A percentile compares a stretch with the other conserved stretches of the same genome.
These are phyloP conservation scores for Epinotia nisella DNA, from an alignment of 2,888 invertebrate genomes.

Conservation along the genomic window DNA sequence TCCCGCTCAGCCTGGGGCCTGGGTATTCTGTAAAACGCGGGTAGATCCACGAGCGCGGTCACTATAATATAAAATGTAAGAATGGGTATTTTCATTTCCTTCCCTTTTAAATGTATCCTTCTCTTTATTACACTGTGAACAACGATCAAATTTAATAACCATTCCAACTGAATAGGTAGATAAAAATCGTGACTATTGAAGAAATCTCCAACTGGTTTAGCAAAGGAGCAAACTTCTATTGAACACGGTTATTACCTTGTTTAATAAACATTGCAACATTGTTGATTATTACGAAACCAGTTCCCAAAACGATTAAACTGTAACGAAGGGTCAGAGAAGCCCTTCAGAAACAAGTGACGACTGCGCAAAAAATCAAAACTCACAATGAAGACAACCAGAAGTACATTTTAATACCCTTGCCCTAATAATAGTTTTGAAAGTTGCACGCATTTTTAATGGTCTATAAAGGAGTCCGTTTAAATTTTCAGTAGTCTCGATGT, in stretches of 20 bases:
- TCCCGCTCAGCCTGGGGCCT: no score
- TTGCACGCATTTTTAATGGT: slow-evolving; percentile 77
- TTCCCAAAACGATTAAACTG: slow-evolving; percentile 62
- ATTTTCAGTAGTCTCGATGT: slow-evolving; percentile 67
- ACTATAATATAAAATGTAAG: not conserved
- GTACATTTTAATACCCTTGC: slow-evolving; percentile 76
- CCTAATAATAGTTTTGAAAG: slow-evolving; percentile 56
- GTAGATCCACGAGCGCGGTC: no score
- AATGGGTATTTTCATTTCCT: not conserved
- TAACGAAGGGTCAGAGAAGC: slow-evolving; percentile 51
- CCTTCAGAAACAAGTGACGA: slow-evolving; percentile 60
- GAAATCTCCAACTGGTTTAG: slow-evolving; percentile 44
- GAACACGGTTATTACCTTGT: slow-evolving; percentile 77
- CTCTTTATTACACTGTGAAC: slow-evolving; percentile 34
- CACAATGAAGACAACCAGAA: slow-evolving; percentile 72
- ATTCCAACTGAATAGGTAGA: slow-evolving; percentile 42
- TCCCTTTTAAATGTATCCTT: slow-evolving; percentile 9
- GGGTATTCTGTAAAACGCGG: no score
- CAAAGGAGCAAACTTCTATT: slow-evolving; percentile 51
- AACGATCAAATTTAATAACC: slow-evolving; percentile 43
- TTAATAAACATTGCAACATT: slow-evolving; percentile 83
- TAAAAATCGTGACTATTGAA: slow-evolving; percentile 40
- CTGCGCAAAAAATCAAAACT: slow-evolving; percentile 71
- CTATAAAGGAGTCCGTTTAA: slow-evolving; percentile 63
- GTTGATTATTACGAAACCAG: slow-evolving; percentile 74